Percentiles rank a stretch among this genome's conserved stretches.
Evolutionary conservation across 2,888 invertebrate species (phyloP).

Genomic region (Coremacera marginata): DNA sequence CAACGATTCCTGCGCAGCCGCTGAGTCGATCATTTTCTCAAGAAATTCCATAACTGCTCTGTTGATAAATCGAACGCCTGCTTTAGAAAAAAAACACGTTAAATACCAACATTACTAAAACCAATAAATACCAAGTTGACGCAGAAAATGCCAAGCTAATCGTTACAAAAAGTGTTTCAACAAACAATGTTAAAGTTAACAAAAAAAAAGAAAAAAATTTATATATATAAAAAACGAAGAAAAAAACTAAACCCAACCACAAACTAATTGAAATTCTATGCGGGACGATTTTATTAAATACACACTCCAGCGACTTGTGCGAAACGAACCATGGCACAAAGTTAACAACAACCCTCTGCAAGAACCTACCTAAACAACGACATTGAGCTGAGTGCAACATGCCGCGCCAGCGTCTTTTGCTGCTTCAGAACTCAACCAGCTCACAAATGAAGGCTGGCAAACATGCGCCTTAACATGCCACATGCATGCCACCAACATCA

Average conservation of each 20-base stretch:
- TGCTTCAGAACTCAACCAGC: neutral
- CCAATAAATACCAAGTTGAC: conserved; percentile 68
- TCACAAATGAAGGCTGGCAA: conserved; percentile 3
- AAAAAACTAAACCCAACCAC: conserved; percentile 40
- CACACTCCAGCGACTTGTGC: conserved; percentile 10
- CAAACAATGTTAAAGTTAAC: conserved; percentile 11
- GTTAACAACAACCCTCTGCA: neutral
- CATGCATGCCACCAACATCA: conserved; percentile 19
- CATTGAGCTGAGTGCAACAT: no score
- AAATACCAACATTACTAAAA: conserved; percentile 64
- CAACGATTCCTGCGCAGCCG: neutral
- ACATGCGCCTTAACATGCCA: conserved; percentile 31
- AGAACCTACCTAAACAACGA: no score
- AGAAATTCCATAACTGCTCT: conserved; percentile 24
- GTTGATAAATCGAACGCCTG: neutral
- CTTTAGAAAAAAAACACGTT: conserved; percentile 13
- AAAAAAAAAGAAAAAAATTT: conserved; percentile 37
- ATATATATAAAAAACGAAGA: conserved; percentile 21
- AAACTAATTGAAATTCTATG: conserved; percentile 67
- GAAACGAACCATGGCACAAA: neutral
- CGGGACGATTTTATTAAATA: conserved; percentile 65
- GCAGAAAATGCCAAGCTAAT: conserved; percentile 65
- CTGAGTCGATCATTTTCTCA: conserved; percentile 26
- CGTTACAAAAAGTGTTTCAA: conserved; percentile 52
- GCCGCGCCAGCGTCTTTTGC: no score